Evolutionary conservation across 2,797 vertebrate species (phyloP).

Genomic region (Apogon hyalosoma): DNA sequence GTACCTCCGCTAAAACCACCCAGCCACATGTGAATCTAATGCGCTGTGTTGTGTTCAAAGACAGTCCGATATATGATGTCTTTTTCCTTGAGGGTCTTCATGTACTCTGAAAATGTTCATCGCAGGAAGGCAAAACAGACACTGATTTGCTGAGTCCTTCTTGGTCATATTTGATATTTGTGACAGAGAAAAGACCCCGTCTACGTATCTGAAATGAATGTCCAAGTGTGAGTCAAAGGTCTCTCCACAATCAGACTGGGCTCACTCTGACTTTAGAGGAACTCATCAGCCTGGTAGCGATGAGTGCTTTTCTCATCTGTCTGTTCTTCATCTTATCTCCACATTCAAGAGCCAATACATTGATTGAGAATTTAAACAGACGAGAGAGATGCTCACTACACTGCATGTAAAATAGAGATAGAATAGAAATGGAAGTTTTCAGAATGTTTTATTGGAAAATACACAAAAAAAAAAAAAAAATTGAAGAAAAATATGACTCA

Average conservation of each 20-base stretch:
- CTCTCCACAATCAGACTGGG: not conserved
- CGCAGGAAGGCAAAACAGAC: too few species aligned
- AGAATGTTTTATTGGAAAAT: too few species aligned
- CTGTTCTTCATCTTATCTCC: not conserved
- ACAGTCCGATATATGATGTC: too few species aligned
- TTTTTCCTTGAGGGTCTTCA: too few species aligned
- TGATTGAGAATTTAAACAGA: not conserved
- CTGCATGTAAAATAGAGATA: not conserved
- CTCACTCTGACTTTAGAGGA: not conserved
- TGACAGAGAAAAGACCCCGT: not conserved
- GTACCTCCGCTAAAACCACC: too few species aligned
- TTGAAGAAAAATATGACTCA: too few species aligned
- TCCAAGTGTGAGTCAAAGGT: conserved; percentile 5
- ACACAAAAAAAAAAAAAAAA: too few species aligned
- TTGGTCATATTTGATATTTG: not conserved
- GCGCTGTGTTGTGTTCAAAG: too few species aligned
- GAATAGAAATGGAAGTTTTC: not conserved
- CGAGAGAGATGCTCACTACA: not conserved
- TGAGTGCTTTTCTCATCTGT: conserved; percentile 1
- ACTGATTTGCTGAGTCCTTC: too few species aligned
- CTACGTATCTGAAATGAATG: not conserved
- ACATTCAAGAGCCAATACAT: not conserved
- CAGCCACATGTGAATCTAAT: too few species aligned
- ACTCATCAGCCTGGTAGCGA: not conserved
- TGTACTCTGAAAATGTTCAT: too few species aligned